A percentile compares a stretch with the other conserved stretches of the same genome.
phyloP scores from a whole-genome alignment of 2,888 invertebrate species.

The Microplitis deprimator region DNA sequence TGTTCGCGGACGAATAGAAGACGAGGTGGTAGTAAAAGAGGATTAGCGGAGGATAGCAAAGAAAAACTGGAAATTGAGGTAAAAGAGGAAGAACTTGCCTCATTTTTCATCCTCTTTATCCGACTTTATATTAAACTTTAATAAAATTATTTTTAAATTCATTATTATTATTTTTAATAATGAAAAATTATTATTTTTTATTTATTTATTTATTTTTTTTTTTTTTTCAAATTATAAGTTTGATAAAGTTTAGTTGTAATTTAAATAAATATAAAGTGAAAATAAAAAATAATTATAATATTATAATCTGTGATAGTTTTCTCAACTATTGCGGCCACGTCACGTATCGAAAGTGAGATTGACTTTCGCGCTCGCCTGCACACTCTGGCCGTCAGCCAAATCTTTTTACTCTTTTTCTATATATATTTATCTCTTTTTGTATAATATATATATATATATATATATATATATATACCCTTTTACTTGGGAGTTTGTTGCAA shows the following conservation, averaged over 20 bases:
- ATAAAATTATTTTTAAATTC: background rate
- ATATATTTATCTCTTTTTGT: conserved; percentile 21
- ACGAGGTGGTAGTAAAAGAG: background rate
- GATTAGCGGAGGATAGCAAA: background rate
- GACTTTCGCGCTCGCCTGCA: conserved; percentile 55
- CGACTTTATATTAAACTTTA: background rate
- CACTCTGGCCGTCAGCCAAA: conserved; percentile 52
- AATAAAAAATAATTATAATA: background rate
- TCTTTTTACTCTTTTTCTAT: conserved; percentile 32
- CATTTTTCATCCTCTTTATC: conserved; percentile 41
- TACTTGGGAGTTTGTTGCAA: conserved; percentile 50
- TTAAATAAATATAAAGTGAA: background rate
- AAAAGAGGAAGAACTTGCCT: conserved; percentile 24
- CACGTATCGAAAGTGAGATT: conserved; percentile 61
- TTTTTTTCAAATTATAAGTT: background rate
- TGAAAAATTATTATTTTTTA: background rate
- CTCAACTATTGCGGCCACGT: conserved; percentile 43
- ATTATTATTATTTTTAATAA: background rate
- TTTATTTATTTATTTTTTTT: too few species aligned
- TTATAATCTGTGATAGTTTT: background rate
- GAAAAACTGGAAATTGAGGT: background rate
- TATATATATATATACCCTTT: conserved; percentile 44
- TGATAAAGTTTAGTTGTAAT: too few species aligned
- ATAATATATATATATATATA: background rate
- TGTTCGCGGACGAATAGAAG: conserved; percentile 13